Base-by-base conservation (phyloP, 2,113 vertebrate species). In the Picathartes gymnocephalus region DNA sequence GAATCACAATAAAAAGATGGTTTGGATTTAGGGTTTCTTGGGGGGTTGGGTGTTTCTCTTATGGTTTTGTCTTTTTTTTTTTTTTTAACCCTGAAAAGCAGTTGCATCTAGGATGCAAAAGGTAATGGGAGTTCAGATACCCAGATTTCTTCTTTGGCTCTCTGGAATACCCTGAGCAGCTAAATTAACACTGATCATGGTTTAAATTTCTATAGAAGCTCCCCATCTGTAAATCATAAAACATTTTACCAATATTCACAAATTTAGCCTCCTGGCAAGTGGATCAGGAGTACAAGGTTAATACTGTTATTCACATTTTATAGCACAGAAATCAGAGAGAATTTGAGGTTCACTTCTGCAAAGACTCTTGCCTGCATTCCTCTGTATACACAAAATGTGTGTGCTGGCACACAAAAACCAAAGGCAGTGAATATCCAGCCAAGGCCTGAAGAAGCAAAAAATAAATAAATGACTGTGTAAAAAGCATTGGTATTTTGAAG, bases 211-310 rank as follows among this genome's bases (percentile, higher is more conserved):
- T 80, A 16, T 48, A 77, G 92, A 90, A 83, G 64, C 44, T 89
- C 40, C 39, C 51, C 94, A 83, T 86, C 79, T 96, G 79, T 83
- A 93, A 88, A 81, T 42, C 68, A 77, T 90, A 73, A 92, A 66
- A 8, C 44, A 56, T 86, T 93, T 92, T 86, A 91, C 37, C 68
- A 74, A 86, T 93, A 90, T 70, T 68, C 79, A 83, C 1, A 0
- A 86, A 83, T 78, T 72, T 80, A 85, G 54, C 42, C 50, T 90
- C 40, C 69, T 91, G 92, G 80, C 85, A 96, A 93, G 35, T 48
- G 47, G 31, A 81, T 88, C 82, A 92, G 20, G 51, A 9, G 4
- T 54, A 66, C 81, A 82, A 95, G 65, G 84, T 95, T 94, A 93
- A 95, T 82, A 90, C 23, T 61, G 54, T 83, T 95, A 81, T 70